phyloP scores from a whole-genome alignment of 2,797 vertebrate genomes.

The Brachyrhaphis roseni region DNA sequence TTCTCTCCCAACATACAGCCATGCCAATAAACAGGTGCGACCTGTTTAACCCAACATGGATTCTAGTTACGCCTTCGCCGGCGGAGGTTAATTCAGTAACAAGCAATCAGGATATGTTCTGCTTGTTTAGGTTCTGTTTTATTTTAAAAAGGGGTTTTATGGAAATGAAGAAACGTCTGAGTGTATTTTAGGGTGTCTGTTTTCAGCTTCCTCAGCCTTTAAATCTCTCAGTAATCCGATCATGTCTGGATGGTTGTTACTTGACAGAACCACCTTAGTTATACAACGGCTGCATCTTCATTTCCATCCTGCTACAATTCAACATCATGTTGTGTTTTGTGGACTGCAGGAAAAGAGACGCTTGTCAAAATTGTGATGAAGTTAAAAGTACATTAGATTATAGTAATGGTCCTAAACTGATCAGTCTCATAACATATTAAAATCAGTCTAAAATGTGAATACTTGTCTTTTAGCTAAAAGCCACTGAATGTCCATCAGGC shows the following conservation, averaged over 20 bases:
- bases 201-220: neutral
- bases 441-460: neutral
- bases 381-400: neutral
- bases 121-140: neutral
- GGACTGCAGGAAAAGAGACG: neutral
- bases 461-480: neutral
- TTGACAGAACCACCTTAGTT: neutral
- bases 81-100: neutral
- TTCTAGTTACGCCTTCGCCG: neutral
- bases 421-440: neutral
- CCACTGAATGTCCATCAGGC: neutral
- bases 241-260: slow-evolving; percentile 26
- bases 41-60: neutral
- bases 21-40: slow-evolving; percentile 17
- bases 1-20: slow-evolving; percentile 12
- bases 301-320: neutral
- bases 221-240: neutral
- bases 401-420: neutral
- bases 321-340: neutral
- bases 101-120: neutral
- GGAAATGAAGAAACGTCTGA: neutral
- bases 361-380: neutral
- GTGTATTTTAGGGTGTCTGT: neutral
- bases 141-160: neutral
- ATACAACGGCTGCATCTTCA: neutral